Evolutionary conservation across 2,797 vertebrate genomes (phyloP).

Genomic region (Oophaga sylvatica): DNA sequence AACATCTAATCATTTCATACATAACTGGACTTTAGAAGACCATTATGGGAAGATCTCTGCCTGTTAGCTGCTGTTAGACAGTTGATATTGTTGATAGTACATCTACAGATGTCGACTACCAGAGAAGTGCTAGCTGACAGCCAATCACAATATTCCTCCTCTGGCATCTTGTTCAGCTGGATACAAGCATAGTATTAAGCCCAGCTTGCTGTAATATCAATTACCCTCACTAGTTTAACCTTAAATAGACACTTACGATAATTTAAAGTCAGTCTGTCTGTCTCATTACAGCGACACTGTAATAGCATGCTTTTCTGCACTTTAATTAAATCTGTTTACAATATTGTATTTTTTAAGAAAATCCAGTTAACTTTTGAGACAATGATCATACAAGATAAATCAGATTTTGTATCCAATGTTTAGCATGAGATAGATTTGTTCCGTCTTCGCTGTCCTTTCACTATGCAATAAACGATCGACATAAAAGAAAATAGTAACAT

Average conservation of each 20-base stretch:
- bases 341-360: not conserved
- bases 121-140: not conserved
- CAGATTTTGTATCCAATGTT: not conserved
- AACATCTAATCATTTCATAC: too few species aligned
- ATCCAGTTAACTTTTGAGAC: not conserved
- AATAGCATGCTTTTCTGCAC: not conserved
- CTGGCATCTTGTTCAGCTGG: too few species aligned
- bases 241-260: not conserved
- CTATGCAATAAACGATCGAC: constrained; percentile 25
- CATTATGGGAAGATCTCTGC: not conserved
- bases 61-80: not conserved
- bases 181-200: too few species aligned
- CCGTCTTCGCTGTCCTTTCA: not conserved
- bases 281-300: not conserved
- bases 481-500: constrained; percentile 41
- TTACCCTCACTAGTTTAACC: not conserved
- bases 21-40: not conserved
- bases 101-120: not conserved
- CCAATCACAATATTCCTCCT: not conserved
- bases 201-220: not conserved
- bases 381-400: not conserved
- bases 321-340: not conserved
- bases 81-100: not conserved
- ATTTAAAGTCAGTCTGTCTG: not conserved
- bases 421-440: constrained; percentile 2